phyloP scores from a whole-genome alignment of 2,888 invertebrate genomes.

The Theretra japonica region DNA sequence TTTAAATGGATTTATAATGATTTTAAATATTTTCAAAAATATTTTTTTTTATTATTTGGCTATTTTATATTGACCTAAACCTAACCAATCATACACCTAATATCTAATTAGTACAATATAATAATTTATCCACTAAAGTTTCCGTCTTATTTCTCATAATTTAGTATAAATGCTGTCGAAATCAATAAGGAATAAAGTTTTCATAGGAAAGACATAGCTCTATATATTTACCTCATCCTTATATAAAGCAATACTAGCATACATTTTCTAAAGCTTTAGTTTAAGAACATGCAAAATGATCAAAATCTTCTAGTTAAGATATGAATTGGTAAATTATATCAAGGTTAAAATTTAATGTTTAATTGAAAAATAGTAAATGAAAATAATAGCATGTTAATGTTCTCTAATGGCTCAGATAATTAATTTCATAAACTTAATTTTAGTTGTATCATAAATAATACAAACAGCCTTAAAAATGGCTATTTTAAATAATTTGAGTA shows the following conservation, averaged over 20 bases:
- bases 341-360: not conserved
- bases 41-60: no score
- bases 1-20: not conserved
- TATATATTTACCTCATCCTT: not conserved
- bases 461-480: no score
- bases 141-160: not conserved
- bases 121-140: not conserved
- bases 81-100: not conserved
- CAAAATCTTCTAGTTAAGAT: no score
- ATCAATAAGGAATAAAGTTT: constrained; percentile 4
- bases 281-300: constrained; percentile 9
- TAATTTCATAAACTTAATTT: no score
- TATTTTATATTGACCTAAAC: not conserved
- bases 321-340: no score
- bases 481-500: not conserved
- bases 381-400: not conserved
- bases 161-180: constrained; percentile 13
- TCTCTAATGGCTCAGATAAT: not conserved
- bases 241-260: constrained; percentile 19
- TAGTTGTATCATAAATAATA: no score
- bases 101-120: not conserved
- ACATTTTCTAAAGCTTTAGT: constrained; percentile 23
- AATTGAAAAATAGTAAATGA: not conserved
- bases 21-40: not conserved
- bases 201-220: constrained; percentile 1